Conservation (phyloP, 1,140 invertebrate species). For the Magallana ariakensis region DNA sequence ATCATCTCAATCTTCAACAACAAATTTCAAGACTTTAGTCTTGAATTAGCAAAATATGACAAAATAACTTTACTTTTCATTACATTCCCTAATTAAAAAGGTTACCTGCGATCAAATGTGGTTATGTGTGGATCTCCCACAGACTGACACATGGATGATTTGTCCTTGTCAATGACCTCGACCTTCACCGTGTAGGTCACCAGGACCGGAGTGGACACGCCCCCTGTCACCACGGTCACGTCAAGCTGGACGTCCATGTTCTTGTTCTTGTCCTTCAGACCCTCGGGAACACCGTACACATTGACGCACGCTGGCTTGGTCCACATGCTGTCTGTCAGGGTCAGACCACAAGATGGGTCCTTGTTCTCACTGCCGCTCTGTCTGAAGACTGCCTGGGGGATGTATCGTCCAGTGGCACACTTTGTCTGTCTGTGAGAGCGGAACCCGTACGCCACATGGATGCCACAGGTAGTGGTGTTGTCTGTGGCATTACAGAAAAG, state of each 20-base stretch:
- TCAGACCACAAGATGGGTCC: conserved; percentile 52
- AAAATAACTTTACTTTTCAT: too few species aligned
- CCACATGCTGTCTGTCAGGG: conserved; percentile 59
- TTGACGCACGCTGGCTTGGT: conserved; percentile 54
- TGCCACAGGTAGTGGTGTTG: conserved; percentile 34
- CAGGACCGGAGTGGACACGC: not conserved
- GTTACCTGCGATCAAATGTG: conserved; percentile 70
- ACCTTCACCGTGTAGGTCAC: conserved; percentile 58
- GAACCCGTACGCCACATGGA: conserved; percentile 45
- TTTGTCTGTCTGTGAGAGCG: conserved; percentile 11
- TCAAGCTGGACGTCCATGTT: conserved; percentile 53
- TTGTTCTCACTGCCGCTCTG: not conserved
- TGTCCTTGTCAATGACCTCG: conserved; percentile 69
- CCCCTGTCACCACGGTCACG: not conserved
- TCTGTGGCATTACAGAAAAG: conserved; percentile 58
- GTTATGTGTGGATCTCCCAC: conserved; percentile 73
- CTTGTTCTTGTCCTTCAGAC: conserved; percentile 66
- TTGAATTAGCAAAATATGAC: too few species aligned
- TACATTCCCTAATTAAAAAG: not conserved
- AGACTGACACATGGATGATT: conserved; percentile 65
- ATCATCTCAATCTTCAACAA: too few species aligned
- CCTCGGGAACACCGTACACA: conserved; percentile 63
- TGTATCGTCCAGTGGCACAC: conserved; percentile 54
- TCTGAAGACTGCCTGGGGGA: conserved; percentile 65
- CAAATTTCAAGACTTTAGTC: too few species aligned